Percentiles rank a stretch among this genome's conserved stretches.
Conservation (phyloP, 2,888 invertebrate genomes). For the Pinctada fucata region DNA sequence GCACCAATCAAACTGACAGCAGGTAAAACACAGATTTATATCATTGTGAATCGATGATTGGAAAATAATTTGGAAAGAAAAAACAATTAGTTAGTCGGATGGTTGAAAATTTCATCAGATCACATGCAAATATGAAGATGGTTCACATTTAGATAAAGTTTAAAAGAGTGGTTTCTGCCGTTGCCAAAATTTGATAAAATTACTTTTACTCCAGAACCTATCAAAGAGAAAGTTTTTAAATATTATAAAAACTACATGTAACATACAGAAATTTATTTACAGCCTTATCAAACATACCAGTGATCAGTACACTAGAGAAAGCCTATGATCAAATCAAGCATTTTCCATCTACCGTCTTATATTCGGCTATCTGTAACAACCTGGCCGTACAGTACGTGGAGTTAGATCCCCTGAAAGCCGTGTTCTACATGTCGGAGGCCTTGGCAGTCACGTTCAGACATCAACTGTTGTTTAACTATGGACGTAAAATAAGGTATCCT, state of each 20-base stretch:
- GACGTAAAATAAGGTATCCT: slow-evolving; percentile 60
- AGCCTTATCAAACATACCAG: not conserved
- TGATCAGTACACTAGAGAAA: slow-evolving; percentile 46
- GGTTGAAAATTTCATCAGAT: too few species aligned
- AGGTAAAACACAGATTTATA: too few species aligned
- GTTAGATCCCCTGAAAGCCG: slow-evolving; percentile 51
- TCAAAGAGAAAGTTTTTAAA: too few species aligned
- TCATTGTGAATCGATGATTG: too few species aligned
- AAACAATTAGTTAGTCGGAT: too few species aligned
- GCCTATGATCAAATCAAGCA: slow-evolving; percentile 56
- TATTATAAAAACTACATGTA: too few species aligned
- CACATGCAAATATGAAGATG: too few species aligned
- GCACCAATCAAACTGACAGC: not conserved
- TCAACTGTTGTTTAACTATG: slow-evolving; percentile 56
- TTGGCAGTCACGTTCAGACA: slow-evolving; percentile 72
- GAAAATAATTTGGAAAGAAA: too few species aligned
- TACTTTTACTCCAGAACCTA: too few species aligned
- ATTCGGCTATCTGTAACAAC: slow-evolving; percentile 63
- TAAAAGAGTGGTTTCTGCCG: too few species aligned
- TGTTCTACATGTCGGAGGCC: slow-evolving; percentile 69
- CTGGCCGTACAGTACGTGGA: slow-evolving; percentile 58
- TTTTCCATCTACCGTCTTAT: slow-evolving; percentile 62
- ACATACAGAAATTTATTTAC: not conserved
- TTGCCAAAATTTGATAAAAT: too few species aligned
- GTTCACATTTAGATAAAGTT: too few species aligned